phyloP scores from a whole-genome alignment of 2,113 vertebrate genomes.

The Chlorocebus sabaeus region DNA sequence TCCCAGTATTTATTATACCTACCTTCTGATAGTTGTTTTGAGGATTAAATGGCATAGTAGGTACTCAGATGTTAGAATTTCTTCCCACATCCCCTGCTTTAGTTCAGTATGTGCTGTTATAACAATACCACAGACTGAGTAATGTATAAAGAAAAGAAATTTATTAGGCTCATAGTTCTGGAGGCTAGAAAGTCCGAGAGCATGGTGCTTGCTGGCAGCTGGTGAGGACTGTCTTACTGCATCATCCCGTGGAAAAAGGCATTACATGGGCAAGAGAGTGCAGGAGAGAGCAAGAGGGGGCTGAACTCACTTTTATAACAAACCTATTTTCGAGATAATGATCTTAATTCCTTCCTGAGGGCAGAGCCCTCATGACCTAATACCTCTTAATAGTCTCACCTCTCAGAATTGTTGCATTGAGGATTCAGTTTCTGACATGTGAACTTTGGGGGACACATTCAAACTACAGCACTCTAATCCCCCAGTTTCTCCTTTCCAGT shows the following conservation, averaged over 20 bases:
- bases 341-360: too few relatives aligned
- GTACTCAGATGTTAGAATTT: neutral
- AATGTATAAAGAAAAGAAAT: neutral
- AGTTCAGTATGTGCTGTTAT: neutral
- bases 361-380: too few relatives aligned
- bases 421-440: too few relatives aligned
- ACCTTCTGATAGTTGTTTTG: slow-evolving; percentile 15
- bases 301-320: neutral
- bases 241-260: neutral
- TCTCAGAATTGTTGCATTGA: too few relatives aligned
- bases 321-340: too few relatives aligned
- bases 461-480: neutral
- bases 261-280: neutral
- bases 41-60: neutral
- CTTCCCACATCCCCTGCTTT: neutral
- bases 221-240: neutral
- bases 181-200: neutral
- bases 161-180: neutral
- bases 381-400: too few relatives aligned
- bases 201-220: neutral
- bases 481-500: neutral
- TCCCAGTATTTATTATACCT: neutral
- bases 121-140: neutral
- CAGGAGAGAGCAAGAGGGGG: neutral
- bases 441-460: too few relatives aligned